phyloP scores from a whole-genome alignment of 2,797 vertebrate genomes.

The Salarias fasciatus region DNA sequence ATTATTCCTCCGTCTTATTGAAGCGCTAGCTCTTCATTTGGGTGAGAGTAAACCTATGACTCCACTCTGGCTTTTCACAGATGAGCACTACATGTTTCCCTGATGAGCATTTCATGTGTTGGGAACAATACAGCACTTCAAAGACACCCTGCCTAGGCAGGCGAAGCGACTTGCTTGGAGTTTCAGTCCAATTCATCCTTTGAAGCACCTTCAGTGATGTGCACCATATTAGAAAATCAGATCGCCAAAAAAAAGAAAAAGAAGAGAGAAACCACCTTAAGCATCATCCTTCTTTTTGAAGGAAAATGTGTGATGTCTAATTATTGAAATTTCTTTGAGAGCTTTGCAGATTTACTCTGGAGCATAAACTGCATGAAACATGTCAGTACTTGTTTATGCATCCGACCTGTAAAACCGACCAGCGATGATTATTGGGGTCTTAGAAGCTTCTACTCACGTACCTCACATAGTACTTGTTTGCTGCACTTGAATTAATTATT shows the following conservation, averaged over 20 bases:
- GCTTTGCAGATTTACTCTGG: slow-evolving; percentile 9
- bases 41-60: slow-evolving; percentile 5
- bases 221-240: not conserved
- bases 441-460: not conserved
- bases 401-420: slow-evolving; percentile 5
- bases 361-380: slow-evolving; percentile 2
- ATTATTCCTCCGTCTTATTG: not conserved
- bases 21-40: not conserved
- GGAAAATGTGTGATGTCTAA: slow-evolving; percentile 14
- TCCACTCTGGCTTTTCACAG: slow-evolving; percentile 10
- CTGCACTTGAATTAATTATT: not conserved
- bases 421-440: not conserved
- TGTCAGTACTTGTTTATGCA: not conserved
- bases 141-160: slow-evolving; percentile 13
- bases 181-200: not conserved
- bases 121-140: slow-evolving; percentile 17
- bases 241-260: not conserved
- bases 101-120: slow-evolving; percentile 9
- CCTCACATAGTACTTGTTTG: not conserved
- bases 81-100: not conserved
- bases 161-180: slow-evolving; percentile 19
- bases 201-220: slow-evolving; percentile 4
- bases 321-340: slow-evolving; percentile 11
- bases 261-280: slow-evolving; percentile 11
- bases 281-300: slow-evolving; percentile 18